A percentile compares a stretch with the other conserved stretches of the same genome.
Evolutionary conservation across 37 sponge, comb jelly and placozoan genomes (phyloP).

Genomic region (Spongilla lacustris): DNA sequence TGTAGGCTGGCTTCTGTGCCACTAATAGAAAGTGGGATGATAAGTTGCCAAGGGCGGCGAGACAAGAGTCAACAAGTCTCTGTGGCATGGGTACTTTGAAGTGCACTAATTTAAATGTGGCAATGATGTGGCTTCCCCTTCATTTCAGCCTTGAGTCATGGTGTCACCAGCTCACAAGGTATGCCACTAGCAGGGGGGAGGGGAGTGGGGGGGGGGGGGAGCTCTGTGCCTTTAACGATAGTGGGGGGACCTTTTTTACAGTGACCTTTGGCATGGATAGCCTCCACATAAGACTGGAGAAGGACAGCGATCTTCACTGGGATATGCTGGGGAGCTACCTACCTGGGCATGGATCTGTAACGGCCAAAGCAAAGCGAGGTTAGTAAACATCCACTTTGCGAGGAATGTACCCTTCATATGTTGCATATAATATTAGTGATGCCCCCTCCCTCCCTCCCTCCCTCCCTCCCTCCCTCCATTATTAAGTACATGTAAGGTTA

Average conservation of each 20-base stretch:
- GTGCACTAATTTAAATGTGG: no score
- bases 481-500: no score
- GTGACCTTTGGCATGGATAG: conserved; percentile 14
- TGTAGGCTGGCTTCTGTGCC: no score
- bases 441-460: no score
- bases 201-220: neutral
- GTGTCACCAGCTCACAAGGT: conserved; percentile 26
- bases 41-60: no score
- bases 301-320: conserved; percentile 32
- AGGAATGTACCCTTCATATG: no score
- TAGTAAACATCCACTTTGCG: neutral
- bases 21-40: no score
- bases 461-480: no score
- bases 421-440: no score
- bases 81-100: no score
- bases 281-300: conserved; percentile 43
- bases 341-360: conserved; percentile 14
- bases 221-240: no score
- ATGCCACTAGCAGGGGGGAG: neutral
- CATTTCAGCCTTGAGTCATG: conserved; percentile 5
- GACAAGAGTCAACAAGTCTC: no score
- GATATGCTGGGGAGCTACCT: conserved; percentile 33
- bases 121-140: neutral
- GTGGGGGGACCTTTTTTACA: neutral
- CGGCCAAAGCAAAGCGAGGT: conserved; percentile 44